Evolutionary conservation across 2,113 vertebrate genomes (phyloP).

Genomic region (Gavialis gangeticus): DNA sequence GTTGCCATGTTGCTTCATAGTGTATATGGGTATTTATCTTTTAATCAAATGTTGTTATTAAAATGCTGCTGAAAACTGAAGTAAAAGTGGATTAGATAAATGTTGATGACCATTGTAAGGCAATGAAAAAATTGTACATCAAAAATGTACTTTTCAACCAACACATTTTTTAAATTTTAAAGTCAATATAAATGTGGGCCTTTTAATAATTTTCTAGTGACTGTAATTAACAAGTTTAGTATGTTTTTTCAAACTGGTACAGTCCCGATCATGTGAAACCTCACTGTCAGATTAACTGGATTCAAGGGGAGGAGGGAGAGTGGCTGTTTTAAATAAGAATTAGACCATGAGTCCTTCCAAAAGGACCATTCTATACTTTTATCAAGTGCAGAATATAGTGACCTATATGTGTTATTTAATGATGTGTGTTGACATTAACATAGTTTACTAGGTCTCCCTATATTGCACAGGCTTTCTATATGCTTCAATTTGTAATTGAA

Average conservation of each 20-base stretch:
- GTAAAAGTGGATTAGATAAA: slow-evolving; percentile 30
- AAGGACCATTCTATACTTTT: background rate
- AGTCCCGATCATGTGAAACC: background rate
- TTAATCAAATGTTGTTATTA: slow-evolving; percentile 34
- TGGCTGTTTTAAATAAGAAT: background rate
- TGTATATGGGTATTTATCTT: slow-evolving; percentile 50
- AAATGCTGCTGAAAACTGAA: slow-evolving; percentile 43
- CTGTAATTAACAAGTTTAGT: background rate
- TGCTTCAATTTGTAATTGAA: slow-evolving; percentile 20
- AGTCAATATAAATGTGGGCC: background rate
- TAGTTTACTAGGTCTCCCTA: background rate
- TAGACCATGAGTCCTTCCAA: background rate
- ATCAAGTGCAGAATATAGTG: background rate
- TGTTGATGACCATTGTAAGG: background rate
- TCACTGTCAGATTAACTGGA: background rate
- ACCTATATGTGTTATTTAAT: background rate
- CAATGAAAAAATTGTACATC: background rate
- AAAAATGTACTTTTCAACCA: background rate
- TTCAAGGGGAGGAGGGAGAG: background rate
- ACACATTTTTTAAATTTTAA: background rate
- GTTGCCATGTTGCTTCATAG: slow-evolving; percentile 50
- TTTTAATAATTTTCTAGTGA: background rate
- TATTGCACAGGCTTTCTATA: slow-evolving; percentile 13
- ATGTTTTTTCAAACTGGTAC: too few species aligned
- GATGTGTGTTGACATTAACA: background rate